These are phyloP conservation scores for Hesperophylax magnus DNA, from an alignment of 1,140 invertebrate species.

Conservation along the genomic window DNA sequence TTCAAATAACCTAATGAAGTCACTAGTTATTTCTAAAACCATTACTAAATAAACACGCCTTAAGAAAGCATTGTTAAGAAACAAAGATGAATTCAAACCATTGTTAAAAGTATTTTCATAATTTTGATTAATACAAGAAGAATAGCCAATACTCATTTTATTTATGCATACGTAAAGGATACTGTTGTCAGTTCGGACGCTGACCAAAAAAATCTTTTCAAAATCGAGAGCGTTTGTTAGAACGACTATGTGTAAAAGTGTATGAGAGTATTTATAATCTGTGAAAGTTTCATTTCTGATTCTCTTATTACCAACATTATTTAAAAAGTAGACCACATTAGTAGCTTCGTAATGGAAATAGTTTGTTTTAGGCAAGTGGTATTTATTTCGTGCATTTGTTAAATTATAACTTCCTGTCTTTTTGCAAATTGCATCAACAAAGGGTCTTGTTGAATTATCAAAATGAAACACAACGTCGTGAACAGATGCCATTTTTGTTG, in stretches of 20 bases:
- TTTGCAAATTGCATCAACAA: too few relatives aligned
- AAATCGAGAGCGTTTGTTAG: background rate
- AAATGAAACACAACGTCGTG: too few relatives aligned
- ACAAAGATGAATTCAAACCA: background rate
- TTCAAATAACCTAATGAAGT: conserved; percentile 39
- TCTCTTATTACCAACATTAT: background rate
- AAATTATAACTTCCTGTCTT: too few relatives aligned
- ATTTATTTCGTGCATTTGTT: too few relatives aligned
- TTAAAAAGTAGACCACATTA: too few relatives aligned
- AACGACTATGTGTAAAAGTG: background rate
- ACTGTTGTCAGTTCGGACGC: background rate
- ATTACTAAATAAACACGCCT: background rate
- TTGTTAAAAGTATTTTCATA: background rate
- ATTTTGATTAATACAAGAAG: background rate
- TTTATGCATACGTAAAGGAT: conserved; percentile 24
- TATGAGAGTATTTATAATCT: background rate
- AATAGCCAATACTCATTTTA: background rate
- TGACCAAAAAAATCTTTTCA: background rate
- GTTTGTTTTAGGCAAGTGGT: too few relatives aligned
- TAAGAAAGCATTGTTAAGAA: background rate
- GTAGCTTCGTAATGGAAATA: too few relatives aligned
- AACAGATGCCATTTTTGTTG: too few relatives aligned
- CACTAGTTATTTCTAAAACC: conserved; percentile 37
- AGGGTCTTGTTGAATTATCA: too few relatives aligned
- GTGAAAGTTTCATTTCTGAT: background rate